Conservation (phyloP, 2,888 invertebrate species). For the Volucella bombylans region DNA sequence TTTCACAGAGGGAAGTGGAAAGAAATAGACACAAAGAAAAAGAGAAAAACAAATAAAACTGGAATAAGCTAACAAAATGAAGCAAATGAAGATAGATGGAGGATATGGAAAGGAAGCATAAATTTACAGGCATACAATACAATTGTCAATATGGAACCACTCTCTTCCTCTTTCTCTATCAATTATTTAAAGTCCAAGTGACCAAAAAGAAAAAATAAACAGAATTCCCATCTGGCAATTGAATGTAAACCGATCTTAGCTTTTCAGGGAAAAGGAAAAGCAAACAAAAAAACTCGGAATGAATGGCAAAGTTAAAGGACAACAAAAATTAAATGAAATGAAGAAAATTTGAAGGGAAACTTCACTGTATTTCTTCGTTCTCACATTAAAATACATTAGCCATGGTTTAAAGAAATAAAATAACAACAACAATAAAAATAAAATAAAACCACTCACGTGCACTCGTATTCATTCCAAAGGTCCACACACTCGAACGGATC, state of each 20-base stretch:
- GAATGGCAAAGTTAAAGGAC: not conserved
- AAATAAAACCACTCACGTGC: slow-evolving; percentile 91
- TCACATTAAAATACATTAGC: slow-evolving; percentile 11
- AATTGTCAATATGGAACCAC: slow-evolving; percentile 40
- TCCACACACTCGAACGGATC: slow-evolving; percentile 97
- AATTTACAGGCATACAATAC: slow-evolving; percentile 26
- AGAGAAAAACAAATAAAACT: slow-evolving; percentile 22
- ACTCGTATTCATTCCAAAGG: slow-evolving; percentile 98
- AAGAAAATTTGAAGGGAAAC: slow-evolving; percentile 1
- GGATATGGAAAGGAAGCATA: slow-evolving; percentile 17
- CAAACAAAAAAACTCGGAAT: not conserved
- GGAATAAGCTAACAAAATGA: slow-evolving; percentile 22
- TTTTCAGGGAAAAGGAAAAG: not conserved
- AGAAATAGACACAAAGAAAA: slow-evolving; percentile 15
- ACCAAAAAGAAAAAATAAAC: slow-evolving; percentile 8
- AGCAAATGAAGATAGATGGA: slow-evolving; percentile 53
- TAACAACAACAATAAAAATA: not conserved
- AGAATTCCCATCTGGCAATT: slow-evolving; percentile 27
- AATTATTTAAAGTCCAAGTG: slow-evolving; percentile 43
- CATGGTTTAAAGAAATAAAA: slow-evolving; percentile 3
- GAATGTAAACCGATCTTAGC: slow-evolving; percentile 19
- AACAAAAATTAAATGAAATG: slow-evolving; percentile 14
- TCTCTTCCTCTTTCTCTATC: slow-evolving; percentile 33
- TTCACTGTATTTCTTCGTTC: slow-evolving; percentile 9
- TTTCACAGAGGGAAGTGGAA: slow-evolving; percentile 31